Evolutionary conservation across 1,140 invertebrate species (phyloP), one percentile per base, ranked within the genome.

Genomic region (Neuroterus valhalla): DNA sequence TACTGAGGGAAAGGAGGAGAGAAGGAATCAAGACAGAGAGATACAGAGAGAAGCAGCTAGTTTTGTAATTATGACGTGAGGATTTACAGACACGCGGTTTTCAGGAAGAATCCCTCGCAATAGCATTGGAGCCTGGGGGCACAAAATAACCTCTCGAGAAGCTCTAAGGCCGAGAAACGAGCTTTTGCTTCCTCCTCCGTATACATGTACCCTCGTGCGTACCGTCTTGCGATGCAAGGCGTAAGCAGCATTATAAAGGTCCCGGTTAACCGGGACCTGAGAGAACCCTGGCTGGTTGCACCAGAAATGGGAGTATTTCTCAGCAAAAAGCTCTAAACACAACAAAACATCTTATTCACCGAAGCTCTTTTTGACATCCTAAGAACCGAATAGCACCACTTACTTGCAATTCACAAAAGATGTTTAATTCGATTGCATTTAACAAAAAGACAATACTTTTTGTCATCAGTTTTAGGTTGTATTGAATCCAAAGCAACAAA

Each of bases 61-160:
- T 78, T 74, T 71, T 72, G 81, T 83, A 82, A 84, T 83, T 80
- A 82, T 74, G 72, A 77, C 68, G 66, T 74, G 78, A 80, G 79
- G 79, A 83, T 78, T 79, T 76, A 70, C 76, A 79, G 77, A 85
- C 55, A 62, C 55, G 55, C 55, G 55, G 55, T 62, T 21, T 45
- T 14, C 44, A n/a, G 10, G 42, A 55, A 68, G 68, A 74, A 44
- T 43, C 43, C 44, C 19, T 72, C 17, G 48, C 31, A 72, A 19
- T 46, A 8, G 62, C 71, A 66, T 68, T 68, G 55, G 17, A 74
- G 31, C 38, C 44, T 31, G 31, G 71, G 71, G 74, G 62, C 68
- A 71, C 17, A 52, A 74, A 76, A 76, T 75, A 70, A 72, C 70
- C 72, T 72, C 44, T 67, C 11, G 62, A 67, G 71, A 77, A 38